Conservation (phyloP, 1,140 invertebrate species). For the Colletes gigas region DNA sequence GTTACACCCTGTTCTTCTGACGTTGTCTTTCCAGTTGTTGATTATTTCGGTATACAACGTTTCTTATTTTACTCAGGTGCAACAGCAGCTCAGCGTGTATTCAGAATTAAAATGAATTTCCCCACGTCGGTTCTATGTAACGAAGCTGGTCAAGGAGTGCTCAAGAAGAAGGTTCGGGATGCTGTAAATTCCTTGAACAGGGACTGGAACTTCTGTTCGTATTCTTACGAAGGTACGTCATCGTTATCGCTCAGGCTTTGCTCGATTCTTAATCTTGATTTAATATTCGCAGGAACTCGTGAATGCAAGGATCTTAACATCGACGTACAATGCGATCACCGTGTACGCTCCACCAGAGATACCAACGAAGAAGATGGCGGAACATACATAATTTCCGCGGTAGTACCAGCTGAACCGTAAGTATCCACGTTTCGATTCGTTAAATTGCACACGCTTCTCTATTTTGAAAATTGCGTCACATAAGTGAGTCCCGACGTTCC, state of each 20-base stretch:
- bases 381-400: conserved; percentile 89
- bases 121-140: conserved; percentile 96
- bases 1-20: not conserved
- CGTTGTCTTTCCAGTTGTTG: not conserved
- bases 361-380: conserved; percentile 84
- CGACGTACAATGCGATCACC: conserved; percentile 93
- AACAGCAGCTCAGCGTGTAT: conserved; percentile 93
- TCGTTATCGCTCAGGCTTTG: not conserved
- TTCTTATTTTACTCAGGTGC: conserved; percentile 82
- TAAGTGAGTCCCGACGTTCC: not conserved
- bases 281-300: conserved; percentile 78
- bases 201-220: conserved; percentile 96
- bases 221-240: conserved; percentile 88
- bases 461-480: not conserved
- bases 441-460: not conserved
- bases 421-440: conserved; percentile 67
- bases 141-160: conserved; percentile 94
- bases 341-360: conserved; percentile 79
- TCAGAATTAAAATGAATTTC: conserved; percentile 96
- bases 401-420: conserved; percentile 92
- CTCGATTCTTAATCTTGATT: not conserved
- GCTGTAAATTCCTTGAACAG: conserved; percentile 94
- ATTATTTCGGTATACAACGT: not conserved
- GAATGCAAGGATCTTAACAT: conserved; percentile 94
- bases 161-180: conserved; percentile 92